Evolutionary conservation across 2,113 vertebrate genomes (phyloP).

Genomic region (Oreochromis aureus): DNA sequence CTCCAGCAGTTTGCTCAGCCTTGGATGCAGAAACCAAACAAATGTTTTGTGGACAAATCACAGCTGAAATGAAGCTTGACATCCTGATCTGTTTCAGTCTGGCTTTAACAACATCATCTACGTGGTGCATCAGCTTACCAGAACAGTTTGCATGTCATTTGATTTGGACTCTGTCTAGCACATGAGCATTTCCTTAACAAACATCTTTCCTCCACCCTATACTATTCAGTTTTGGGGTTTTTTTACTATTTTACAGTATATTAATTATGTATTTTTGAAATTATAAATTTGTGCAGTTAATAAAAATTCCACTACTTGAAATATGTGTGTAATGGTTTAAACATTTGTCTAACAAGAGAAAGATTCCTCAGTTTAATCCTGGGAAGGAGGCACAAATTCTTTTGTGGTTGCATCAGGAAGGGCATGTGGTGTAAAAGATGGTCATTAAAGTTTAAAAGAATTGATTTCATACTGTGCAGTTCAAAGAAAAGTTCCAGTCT

Average conservation of each 20-base stretch:
- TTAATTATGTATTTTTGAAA: not conserved
- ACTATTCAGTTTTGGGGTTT: slow-evolving; percentile 72
- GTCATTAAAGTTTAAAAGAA: not conserved
- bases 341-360: not conserved
- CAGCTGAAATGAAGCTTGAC: not conserved
- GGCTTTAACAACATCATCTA: not conserved
- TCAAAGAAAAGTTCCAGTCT: not conserved
- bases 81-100: not conserved
- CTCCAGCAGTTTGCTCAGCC: not conserved
- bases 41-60: slow-evolving; percentile 74
- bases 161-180: slow-evolving; percentile 81
- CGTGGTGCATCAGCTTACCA: slow-evolving; percentile 71
- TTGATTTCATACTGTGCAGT: not conserved
- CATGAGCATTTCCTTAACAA: slow-evolving; percentile 89
- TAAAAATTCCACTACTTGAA: not conserved
- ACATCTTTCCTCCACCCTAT: slow-evolving; percentile 84
- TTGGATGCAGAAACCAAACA: slow-evolving; percentile 72
- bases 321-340: not conserved
- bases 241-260: slow-evolving; percentile 42
- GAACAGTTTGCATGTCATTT: slow-evolving; percentile 78
- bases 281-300: not conserved
- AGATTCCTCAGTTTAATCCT: not conserved
- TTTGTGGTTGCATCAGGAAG: not conserved
- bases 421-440: not conserved
- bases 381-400: not conserved